Conservation (phyloP, 2,797 vertebrate species). For the Crypturellus tataupa region DNA sequence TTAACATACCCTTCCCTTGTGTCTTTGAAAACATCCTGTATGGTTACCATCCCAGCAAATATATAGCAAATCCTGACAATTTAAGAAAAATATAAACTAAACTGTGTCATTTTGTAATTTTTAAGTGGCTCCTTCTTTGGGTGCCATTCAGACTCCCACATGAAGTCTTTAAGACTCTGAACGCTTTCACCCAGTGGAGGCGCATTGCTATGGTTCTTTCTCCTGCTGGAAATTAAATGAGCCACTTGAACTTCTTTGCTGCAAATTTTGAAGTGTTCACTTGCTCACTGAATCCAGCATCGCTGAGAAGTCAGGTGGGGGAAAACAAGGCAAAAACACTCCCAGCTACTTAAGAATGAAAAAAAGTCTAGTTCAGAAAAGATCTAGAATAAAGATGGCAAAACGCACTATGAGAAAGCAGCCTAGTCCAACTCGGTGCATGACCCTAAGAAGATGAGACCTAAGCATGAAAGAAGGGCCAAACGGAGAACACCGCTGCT, state of each 20-base stretch:
- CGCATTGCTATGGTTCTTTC: conserved; percentile 7
- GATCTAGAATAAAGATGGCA: not conserved
- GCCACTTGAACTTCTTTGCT: not conserved
- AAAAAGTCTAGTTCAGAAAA: conserved; percentile 10
- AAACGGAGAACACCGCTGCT: not conserved
- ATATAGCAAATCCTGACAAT: not conserved
- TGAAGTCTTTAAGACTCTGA: conserved; percentile 38
- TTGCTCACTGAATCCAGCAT: conserved; percentile 21
- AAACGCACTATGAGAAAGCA: not conserved
- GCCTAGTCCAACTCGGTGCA: not conserved
- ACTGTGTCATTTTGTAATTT: conserved; percentile 56
- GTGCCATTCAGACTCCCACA: conserved; percentile 25
- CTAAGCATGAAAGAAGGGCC: not conserved
- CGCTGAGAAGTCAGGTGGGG: conserved; percentile 21
- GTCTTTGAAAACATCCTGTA: conserved; percentile 46
- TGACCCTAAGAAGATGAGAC: not conserved
- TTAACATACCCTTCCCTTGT: conserved; percentile 44
- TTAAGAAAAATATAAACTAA: conserved; percentile 40
- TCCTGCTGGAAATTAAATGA: not conserved
- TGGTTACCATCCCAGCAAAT: conserved; percentile 47
- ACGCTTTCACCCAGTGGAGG: not conserved
- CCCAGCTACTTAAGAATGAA: not conserved
- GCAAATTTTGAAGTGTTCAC: not conserved
- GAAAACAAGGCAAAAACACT: not conserved
- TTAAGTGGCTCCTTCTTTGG: conserved; percentile 14